Conservation (phyloP, 2,888 invertebrate genomes). For the Orthonychiurus folsomi region DNA sequence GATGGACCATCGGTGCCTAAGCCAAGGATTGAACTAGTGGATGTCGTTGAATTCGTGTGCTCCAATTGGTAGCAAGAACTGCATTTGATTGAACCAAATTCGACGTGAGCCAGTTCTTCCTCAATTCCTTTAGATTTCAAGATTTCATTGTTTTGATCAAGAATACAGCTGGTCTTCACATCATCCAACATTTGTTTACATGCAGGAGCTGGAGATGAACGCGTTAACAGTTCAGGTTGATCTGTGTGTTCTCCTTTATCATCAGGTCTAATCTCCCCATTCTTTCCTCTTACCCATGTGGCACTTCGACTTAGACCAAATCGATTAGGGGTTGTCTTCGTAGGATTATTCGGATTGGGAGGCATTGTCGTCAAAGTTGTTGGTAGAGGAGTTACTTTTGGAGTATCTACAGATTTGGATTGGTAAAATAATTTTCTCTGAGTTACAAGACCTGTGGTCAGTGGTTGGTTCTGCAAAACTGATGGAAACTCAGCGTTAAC, state of each 20-base stretch:
- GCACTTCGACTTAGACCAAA: slow-evolving; percentile 23
- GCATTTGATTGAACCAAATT: neutral
- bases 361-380: too few species aligned
- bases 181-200: neutral
- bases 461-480: neutral
- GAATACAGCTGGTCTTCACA: too few species aligned
- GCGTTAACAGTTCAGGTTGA: neutral
- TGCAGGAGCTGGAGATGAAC: neutral
- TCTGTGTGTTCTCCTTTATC: neutral
- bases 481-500: neutral
- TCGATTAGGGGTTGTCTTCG: neutral
- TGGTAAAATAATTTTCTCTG: slow-evolving; percentile 50
- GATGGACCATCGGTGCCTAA: neutral
- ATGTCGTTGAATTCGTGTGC: neutral
- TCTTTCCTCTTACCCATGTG: slow-evolving; percentile 25
- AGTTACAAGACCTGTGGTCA: slow-evolving; percentile 47
- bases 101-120: neutral
- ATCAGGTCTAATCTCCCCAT: neutral
- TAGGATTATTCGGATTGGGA: too few species aligned
- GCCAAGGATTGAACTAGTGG: neutral
- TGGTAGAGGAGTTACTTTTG: neutral
- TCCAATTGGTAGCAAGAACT: neutral
- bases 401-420: slow-evolving; percentile 17
- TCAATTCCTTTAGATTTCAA: neutral
- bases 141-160: neutral